These are phyloP conservation scores for Caenorhabditis sulstoni DNA, from an alignment of 2,888 invertebrate genomes.

Conservation along the genomic window DNA sequence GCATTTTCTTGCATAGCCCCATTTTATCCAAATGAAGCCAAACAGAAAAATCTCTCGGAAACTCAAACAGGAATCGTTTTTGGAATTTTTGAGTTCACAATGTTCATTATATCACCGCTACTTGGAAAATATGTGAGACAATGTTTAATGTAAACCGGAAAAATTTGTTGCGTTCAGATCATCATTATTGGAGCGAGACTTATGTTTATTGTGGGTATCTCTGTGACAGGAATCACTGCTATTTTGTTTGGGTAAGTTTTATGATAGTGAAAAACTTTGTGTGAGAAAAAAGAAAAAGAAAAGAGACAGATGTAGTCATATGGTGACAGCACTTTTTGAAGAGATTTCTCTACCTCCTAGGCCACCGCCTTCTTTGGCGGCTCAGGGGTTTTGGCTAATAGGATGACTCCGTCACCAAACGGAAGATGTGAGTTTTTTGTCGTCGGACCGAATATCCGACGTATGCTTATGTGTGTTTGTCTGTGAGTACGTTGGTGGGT, in stretches of 20 bases:
- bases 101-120: conserved; percentile 79
- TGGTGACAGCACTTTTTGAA: no score
- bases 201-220: conserved; percentile 89
- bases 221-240: conserved; percentile 89
- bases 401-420: no score
- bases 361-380: no score
- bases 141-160: conserved; percentile 6
- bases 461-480: no score
- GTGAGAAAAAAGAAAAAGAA: no score
- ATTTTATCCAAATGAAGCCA: conserved; percentile 79
- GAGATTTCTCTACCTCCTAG: no score
- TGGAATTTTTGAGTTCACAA: conserved; percentile 79
- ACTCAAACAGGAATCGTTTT: conserved; percentile 80
- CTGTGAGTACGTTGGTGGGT: no score
- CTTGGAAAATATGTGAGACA: conserved; percentile 79
- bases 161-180: conserved; percentile 82
- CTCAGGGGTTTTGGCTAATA: no score
- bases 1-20: conserved; percentile 80
- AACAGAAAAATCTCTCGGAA: conserved; percentile 75
- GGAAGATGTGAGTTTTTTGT: no score
- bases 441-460: no score
- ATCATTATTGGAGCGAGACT: conserved; percentile 88
- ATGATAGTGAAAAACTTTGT: no score
- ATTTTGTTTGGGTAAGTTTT: conserved; percentile 86
- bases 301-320: no score